Percentiles rank a stretch among this genome's conserved stretches.
Conservation (phyloP, 2,888 invertebrate species). For the Brenthis ino region DNA sequence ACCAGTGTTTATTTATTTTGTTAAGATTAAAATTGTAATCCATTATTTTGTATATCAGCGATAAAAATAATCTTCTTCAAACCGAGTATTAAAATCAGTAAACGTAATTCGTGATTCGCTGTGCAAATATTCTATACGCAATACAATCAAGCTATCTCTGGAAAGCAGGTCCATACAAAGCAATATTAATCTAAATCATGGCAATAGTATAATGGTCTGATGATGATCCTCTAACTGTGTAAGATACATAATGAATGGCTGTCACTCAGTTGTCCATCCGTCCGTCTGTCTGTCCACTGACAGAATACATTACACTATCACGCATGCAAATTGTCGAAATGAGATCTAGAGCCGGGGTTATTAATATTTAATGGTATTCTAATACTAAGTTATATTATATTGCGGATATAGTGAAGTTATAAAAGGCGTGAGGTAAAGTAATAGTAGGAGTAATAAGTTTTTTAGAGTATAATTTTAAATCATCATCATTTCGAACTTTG, state of each 20-base stretch:
- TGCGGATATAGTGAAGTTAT: too few relatives aligned
- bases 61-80: too few relatives aligned
- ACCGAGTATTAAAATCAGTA: too few relatives aligned
- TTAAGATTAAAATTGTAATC: too few relatives aligned
- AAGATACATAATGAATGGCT: conserved; percentile 26
- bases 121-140: neutral
- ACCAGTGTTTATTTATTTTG: too few relatives aligned
- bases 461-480: too few relatives aligned
- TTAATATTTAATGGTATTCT: conserved; percentile 9
- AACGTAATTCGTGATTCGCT: neutral
- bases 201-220: conserved; percentile 7
- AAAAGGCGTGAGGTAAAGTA: too few relatives aligned
- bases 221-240: conserved; percentile 13
- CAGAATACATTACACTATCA: conserved; percentile 17
- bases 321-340: conserved; percentile 19
- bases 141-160: neutral
- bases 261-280: conserved; percentile 28
- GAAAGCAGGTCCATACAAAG: neutral
- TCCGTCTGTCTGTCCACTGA: conserved; percentile 12
- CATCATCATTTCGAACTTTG: too few relatives aligned
- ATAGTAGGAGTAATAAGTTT: too few relatives aligned
- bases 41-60: too few relatives aligned
- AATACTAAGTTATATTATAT: neutral
- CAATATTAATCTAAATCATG: conserved; percentile 17
- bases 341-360: conserved; percentile 8